Evolutionary conservation across 2,113 vertebrate species (phyloP), one percentile per base, ranked within the genome.

Genomic region (Pteruthius melanotis): DNA sequence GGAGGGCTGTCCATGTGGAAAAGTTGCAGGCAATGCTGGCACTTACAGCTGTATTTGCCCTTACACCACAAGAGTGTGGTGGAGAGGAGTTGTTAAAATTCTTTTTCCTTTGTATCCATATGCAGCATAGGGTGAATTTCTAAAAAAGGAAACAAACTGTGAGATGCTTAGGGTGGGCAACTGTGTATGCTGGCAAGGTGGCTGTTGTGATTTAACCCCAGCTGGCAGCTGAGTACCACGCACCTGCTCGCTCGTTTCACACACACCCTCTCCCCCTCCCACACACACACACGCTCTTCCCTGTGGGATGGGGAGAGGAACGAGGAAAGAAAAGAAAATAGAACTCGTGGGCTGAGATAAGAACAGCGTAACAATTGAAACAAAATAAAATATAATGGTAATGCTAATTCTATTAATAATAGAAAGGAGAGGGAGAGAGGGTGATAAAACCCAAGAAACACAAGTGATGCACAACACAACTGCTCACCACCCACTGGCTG

Each of bases 271-370:
- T 68, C 33, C 60, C 77, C 39, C 7, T 53, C 54, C 54, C 54
- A 68, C 83, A 57, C 37, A 39, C 15, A 47, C 52, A 52, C 40
- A 39, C 21, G 15, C 42, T 49, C 54, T 49, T 90, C 56, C 52
- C 49, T 33, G 80, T 77, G 49, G 71, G 80, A 70, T 63, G 71
- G 56, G 40, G 49, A 83, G 63, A 70, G 65, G 49, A 56, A n/a
- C 33, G 56, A 70, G 35, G 27, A 37, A 63, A 54, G 56, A 69
- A 69, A 76, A 83, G 35, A 83, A 90, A 83, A 90, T 83, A 83
- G 79, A 70, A 56, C 49, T 70, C 1, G 64, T 69, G 71, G 80
- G 80, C 37, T 83, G 64, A 56, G 49, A 70, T 63, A 76, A 77
- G 42, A 77, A 83, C 71, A 37, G 31, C 9, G 28, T 24, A 83